Evolutionary conservation across 1,140 invertebrate species (phyloP).

Genomic region (Caenorhabditis remanei): DNA sequence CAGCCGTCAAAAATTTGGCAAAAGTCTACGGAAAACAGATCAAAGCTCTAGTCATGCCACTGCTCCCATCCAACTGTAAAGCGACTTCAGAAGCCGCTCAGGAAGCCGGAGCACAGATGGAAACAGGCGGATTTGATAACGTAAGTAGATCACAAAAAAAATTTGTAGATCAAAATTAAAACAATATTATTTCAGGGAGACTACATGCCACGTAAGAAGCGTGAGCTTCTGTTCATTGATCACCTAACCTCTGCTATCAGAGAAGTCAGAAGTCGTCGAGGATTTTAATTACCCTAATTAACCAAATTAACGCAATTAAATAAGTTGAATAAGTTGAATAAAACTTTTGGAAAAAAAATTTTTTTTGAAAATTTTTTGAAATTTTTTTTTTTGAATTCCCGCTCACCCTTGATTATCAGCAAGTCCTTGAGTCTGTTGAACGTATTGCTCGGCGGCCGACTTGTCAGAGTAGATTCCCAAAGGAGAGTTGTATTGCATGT

Average conservation of each 20-base stretch:
- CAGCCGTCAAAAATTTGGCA: constrained; percentile 36
- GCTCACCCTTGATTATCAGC: constrained; percentile 38
- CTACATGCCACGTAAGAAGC: background rate
- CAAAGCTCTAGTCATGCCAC: constrained; percentile 24
- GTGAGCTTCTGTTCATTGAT: constrained; percentile 44
- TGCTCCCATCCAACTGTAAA: constrained; percentile 11
- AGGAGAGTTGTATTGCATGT: constrained; percentile 64
- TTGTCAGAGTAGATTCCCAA: constrained; percentile 63
- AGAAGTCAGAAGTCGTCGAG: background rate
- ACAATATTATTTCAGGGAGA: background rate
- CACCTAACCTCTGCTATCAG: constrained; percentile 14
- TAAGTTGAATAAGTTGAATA: no score
- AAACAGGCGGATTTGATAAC: constrained; percentile 4
- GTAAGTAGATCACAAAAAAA: background rate
- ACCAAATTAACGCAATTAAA: no score
- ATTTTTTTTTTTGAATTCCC: background rate
- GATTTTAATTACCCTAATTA: constrained; percentile 6
- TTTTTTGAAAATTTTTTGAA: background rate
- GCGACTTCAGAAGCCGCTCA: background rate
- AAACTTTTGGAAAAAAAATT: no score
- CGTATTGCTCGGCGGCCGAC: constrained; percentile 68
- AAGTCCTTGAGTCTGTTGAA: constrained; percentile 64
- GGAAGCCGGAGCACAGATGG: background rate
- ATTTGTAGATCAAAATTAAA: no score
- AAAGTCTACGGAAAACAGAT: constrained; percentile 34